Base-by-base conservation (phyloP, 2,113 vertebrate species). In the Anthoscopus minutus region DNA sequence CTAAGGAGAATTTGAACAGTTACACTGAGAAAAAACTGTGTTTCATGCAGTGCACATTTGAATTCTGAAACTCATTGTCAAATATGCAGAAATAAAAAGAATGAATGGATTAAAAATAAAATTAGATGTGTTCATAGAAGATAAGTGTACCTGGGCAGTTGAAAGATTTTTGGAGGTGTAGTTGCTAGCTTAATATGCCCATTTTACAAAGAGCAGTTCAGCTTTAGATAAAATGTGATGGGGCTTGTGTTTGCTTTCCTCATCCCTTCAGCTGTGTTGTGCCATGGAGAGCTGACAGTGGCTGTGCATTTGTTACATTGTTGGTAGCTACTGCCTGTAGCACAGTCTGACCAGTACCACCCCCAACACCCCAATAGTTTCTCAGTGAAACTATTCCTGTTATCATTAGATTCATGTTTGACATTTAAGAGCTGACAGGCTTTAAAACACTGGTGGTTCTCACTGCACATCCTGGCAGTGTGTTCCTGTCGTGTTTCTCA, bases 401-500 rank as follows among this genome's bases (percentile, higher is more conserved):
- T 71, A 78, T 70, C 50, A 3, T 45, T n/a, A 71, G 44, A 35
- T 71, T 78, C 20, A 7, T 12, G 56, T 47, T 89, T 56, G 38
- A 38, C 38, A 31, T 91, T 73, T 83, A 51, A 92, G 87, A 90
- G 54, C 86, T 90, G 88, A 40, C 69, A 86, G 80, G 50, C 83
- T 64, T 81, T 51, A 67, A 88, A 92, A 47, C 38, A 11, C 19
- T 66, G 24, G 31, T 88, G 64, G 31, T 62, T 93, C 80, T 73
- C 15, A 38, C 82, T 88, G 56, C 47, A 56, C 1, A 0, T 77
- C 58, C 56, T 81, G 87, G 56, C 76, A 78, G 51, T 23, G 35
- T 67, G 76, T 77, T 86, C 67, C n/a, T 92, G 91, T 92, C 86
- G 91, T 91, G 83, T 92, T 94, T 94, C 86, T 92, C 88, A 83